phyloP scores from a whole-genome alignment of 2,113 vertebrate species.

The Macquaria australasica region DNA sequence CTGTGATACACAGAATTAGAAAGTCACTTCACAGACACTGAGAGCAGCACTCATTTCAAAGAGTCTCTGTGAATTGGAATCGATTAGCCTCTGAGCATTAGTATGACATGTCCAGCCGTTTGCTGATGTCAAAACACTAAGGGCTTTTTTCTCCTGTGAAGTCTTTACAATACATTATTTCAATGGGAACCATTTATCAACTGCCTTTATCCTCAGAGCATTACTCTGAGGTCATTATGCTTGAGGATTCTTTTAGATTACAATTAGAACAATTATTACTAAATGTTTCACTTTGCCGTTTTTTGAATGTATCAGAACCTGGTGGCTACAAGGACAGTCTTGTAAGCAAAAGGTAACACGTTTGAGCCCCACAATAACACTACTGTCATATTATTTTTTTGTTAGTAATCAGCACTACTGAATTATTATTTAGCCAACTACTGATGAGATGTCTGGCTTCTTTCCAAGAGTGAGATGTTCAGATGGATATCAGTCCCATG shows the following conservation, averaged over 20 bases:
- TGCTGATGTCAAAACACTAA: slow-evolving; percentile 49
- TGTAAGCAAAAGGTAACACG: background rate
- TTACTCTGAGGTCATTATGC: background rate
- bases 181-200: slow-evolving; percentile 18
- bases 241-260: background rate
- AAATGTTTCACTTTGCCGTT: background rate
- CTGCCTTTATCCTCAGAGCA: background rate
- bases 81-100: slow-evolving; percentile 48
- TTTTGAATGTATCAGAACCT: background rate
- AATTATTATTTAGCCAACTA: background rate
- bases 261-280: background rate
- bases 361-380: background rate
- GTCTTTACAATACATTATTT: background rate
- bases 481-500: no score
- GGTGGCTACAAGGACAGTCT: background rate
- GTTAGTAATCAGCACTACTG: background rate
- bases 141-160: slow-evolving; percentile 4
- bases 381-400: background rate
- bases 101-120: slow-evolving; percentile 32
- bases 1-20: slow-evolving; percentile 23
- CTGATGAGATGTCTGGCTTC: background rate
- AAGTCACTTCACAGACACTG: slow-evolving; percentile 24
- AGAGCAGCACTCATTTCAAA: slow-evolving; percentile 45
- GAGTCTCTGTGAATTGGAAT: slow-evolving; percentile 43
- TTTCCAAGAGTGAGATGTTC: no score